These are phyloP conservation scores for Seira ritae DNA, from an alignment of 2,888 invertebrate species.

Conservation along the genomic window DNA sequence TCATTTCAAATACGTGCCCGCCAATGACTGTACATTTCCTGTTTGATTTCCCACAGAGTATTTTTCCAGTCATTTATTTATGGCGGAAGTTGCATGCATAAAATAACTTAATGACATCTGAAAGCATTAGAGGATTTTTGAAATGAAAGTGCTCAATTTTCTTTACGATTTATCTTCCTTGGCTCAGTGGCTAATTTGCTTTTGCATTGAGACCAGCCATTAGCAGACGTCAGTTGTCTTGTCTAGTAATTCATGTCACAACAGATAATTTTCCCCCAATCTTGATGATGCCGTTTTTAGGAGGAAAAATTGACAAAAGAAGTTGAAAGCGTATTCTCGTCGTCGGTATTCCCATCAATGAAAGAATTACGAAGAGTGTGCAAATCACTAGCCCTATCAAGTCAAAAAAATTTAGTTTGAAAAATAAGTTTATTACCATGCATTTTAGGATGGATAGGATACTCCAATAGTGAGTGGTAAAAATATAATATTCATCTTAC, in stretches of 20 bases:
- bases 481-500: constrained; percentile 77
- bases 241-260: not conserved
- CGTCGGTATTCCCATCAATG: constrained; percentile 77
- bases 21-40: constrained; percentile 7
- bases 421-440: not conserved
- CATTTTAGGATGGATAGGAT: not conserved
- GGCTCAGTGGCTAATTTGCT: not conserved
- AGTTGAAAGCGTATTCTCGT: constrained; percentile 11
- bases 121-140: not conserved
- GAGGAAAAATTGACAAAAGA: too few relatives aligned
- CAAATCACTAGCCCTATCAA: constrained; percentile 84
- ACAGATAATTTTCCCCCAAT: not conserved
- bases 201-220: not conserved
- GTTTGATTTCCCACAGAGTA: not conserved
- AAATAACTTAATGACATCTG: not conserved
- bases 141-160: not conserved
- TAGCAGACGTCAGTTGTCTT: constrained; percentile 6
- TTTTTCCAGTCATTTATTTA: not conserved
- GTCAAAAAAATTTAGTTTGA: constrained; percentile 5
- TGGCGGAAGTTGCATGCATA: not conserved
- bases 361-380: constrained; percentile 85
- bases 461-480: not conserved
- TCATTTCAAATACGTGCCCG: not conserved
- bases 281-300: not conserved
- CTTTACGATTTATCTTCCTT: not conserved